Percentiles rank a stretch among this genome's conserved stretches.
These are phyloP conservation scores for Oegoconia quadripuncta DNA, from an alignment of 2,888 invertebrate genomes.

Conservation along the genomic window DNA sequence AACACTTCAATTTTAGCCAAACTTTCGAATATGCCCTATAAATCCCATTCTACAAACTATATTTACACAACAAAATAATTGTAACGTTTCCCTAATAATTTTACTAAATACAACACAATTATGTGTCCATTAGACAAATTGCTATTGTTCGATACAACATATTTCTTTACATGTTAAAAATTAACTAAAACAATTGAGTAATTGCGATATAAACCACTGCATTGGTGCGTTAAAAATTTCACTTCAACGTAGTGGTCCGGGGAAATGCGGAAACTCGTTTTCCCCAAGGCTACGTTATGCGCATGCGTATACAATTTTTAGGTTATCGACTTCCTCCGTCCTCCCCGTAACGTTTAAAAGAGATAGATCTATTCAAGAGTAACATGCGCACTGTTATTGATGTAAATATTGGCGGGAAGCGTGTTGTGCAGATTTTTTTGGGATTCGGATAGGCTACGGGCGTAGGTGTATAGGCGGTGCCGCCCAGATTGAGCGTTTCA, in stretches of 20 bases:
- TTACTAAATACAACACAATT: not conserved
- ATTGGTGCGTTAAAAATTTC: slow-evolving; percentile 12
- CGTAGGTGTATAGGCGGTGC: slow-evolving; percentile 5
- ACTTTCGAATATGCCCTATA: slow-evolving; percentile 3
- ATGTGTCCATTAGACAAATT: not conserved
- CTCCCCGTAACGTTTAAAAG: slow-evolving; percentile 30
- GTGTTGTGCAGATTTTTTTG: slow-evolving; percentile 14
- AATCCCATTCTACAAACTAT: not conserved
- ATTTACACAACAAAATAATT: slow-evolving; percentile 13
- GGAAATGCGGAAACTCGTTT: slow-evolving; percentile 23
- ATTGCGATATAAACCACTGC: slow-evolving; percentile 6
- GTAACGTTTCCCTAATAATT: not conserved
- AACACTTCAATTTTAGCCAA: slow-evolving; percentile 6
- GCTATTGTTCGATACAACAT: not conserved
- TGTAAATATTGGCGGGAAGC: slow-evolving; percentile 63
- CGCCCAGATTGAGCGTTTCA: not conserved
- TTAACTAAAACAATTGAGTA: slow-evolving; percentile 8
- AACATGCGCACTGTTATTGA: slow-evolving; percentile 76
- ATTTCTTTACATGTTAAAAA: not conserved
- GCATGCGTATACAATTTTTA: slow-evolving; percentile 55
- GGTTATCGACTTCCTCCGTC: slow-evolving; percentile 54
- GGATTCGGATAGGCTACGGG: not conserved
- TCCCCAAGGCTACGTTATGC: slow-evolving; percentile 33
- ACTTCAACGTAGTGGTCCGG: slow-evolving; percentile 12
- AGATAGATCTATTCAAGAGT: slow-evolving; percentile 32